Conservation (phyloP, 1,140 invertebrate genomes). For the Piezodorus guildinii region DNA sequence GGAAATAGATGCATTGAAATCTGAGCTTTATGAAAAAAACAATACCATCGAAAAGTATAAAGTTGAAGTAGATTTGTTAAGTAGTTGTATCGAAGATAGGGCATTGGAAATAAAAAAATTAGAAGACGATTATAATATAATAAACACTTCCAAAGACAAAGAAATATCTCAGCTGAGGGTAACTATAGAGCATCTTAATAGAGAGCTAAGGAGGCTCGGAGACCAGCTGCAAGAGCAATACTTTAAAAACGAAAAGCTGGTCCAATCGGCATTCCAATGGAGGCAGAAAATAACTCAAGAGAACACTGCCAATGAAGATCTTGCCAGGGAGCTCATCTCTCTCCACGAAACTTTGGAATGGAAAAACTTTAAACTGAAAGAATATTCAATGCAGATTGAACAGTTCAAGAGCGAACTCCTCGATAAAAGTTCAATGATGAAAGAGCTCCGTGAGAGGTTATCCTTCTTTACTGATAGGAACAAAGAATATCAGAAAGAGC, state of each 20-base stretch:
- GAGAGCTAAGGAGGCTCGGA: neutral
- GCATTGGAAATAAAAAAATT: neutral
- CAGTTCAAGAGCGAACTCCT: neutral
- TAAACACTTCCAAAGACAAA: constrained; percentile 1
- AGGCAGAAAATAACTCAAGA: neutral
- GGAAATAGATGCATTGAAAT: neutral
- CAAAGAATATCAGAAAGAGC: neutral
- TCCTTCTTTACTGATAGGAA: constrained; percentile 1
- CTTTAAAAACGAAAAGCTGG: neutral
- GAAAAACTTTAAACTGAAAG: neutral
- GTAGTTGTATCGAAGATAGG: neutral
- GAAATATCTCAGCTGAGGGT: neutral
- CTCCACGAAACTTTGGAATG: neutral
- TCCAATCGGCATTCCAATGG: neutral
- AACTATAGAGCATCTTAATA: constrained; percentile 3
- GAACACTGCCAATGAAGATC: constrained; percentile 4
- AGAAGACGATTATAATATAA: neutral
- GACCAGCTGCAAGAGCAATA: neutral
- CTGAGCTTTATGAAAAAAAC: neutral
- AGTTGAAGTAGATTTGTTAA: constrained; percentile 1
- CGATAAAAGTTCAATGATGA: neutral
- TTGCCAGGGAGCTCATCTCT: neutral
- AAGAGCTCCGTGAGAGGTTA: constrained; percentile 3
- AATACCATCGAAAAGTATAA: neutral
- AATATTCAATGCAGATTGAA: neutral